Evolutionary conservation across 2,113 vertebrate species (phyloP), one percentile per base, ranked within the genome.

Genomic region (Onychostoma macrolepis): DNA sequence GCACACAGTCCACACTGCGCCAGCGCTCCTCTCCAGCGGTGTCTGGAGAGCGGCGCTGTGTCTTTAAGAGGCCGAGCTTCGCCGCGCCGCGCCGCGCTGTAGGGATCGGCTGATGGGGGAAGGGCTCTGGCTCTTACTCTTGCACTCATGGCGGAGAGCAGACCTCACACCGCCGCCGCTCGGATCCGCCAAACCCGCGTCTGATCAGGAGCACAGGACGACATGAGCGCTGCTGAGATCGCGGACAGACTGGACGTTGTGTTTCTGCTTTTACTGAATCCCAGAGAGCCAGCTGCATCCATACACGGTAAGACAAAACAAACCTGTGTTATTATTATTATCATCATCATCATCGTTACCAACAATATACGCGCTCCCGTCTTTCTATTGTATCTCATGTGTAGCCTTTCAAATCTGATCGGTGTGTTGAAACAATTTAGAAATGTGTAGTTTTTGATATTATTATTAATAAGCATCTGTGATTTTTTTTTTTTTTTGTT

Each of bases 151-250:
- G 81, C 81, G 81, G 65, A 83, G 65, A 71, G 26, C 41, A 83
- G 63, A 50, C 33, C 38, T 71, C 43, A 50, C 41, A 36, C 4
- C 65, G 19, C 43, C 81, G 61, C 75, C 76, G 30, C 89, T 33
- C 24, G 12, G 24, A 28, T 50, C 72, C 72, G 79, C 19, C 15
- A 50, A 50, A n/a, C 24, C 19, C 48, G 79, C 72, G 87, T 80
- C 58, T 84, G 87, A 91, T 88, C 91, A 85, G 85, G 89, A 89
- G 87, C 67, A 89, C 84, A 82, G 82, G 80, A 77, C 90, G 94
- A 93, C 92, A 95, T 95, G 94, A 89, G 93, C 91, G 88, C 89
- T 86, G 92, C 93, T 92, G 95, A 94, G 94, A 95, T 95, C 95
- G 92, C 92, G 88, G 91, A 90, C 92, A 84, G 84, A 85, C 85